phyloP scores from a whole-genome alignment of 53 echinoderm and acorn worm genomes.

The Holothuria leucospilota region DNA sequence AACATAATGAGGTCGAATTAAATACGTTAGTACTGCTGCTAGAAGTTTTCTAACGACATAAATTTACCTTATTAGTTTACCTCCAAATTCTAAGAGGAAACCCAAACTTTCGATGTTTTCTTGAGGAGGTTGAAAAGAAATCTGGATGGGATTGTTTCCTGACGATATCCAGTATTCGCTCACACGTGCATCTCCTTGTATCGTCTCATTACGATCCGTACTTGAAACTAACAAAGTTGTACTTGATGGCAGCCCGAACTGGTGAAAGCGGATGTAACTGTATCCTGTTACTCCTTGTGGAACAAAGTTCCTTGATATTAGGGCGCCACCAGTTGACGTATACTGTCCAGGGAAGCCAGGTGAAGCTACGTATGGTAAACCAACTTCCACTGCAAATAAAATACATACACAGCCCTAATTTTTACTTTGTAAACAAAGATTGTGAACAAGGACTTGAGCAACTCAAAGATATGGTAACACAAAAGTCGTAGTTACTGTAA shows the following conservation, averaged over 20 bases:
- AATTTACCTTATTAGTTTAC: not conserved
- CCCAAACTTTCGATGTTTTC: not conserved
- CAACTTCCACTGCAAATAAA: not conserved
- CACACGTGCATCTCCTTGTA: too few species aligned
- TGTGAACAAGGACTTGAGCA: too few species aligned
- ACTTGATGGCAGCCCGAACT: not conserved
- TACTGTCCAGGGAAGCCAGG: conserved; percentile 6
- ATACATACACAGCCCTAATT: too few species aligned
- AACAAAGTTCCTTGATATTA: not conserved
- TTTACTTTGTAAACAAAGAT: too few species aligned
- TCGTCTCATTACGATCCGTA: not conserved
- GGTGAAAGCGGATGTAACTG: conserved; percentile 7
- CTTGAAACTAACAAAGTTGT: not conserved
- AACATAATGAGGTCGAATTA: too few species aligned
- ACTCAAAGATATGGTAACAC: too few species aligned
- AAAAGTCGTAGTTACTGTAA: too few species aligned
- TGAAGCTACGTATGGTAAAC: conserved; percentile 8
- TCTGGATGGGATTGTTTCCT: not conserved
- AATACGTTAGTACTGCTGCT: too few species aligned
- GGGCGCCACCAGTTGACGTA: too few species aligned
- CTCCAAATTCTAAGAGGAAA: conserved; percentile 25
- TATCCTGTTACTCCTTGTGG: not conserved
- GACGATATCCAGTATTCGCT: conserved; percentile 11
- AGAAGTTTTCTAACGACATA: too few species aligned
- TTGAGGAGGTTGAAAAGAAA: not conserved